A percentile compares a stretch with the other conserved stretches of the same genome.
Conservation (phyloP, 2,113 vertebrate genomes). For the Octodon degus region DNA sequence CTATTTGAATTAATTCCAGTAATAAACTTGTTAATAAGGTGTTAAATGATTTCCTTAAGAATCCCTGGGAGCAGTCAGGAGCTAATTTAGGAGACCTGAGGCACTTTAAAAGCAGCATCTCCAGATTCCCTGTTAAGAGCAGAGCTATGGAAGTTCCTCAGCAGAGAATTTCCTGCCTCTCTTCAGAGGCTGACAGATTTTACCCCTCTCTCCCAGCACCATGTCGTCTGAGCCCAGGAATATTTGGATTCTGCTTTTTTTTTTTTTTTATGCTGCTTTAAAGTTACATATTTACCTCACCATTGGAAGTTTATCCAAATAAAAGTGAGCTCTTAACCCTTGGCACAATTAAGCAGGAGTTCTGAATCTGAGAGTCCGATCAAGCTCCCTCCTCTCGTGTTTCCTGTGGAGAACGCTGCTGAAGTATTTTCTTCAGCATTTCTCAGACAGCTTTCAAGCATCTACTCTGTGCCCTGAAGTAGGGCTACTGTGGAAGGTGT, state of each 20-base stretch:
- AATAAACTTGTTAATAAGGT: constrained; percentile 85
- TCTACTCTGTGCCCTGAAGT: not conserved
- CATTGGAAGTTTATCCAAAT: constrained; percentile 46
- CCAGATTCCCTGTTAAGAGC: constrained; percentile 74
- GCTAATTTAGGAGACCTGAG: not conserved
- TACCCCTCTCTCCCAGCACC: constrained; percentile 64
- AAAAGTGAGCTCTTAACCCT: constrained; percentile 23
- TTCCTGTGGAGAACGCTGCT: not conserved
- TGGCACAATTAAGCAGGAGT: not conserved
- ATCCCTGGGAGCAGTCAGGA: constrained; percentile 74
- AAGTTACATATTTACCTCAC: constrained; percentile 35
- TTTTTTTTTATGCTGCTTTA: not conserved
- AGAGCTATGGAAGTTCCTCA: constrained; percentile 59
- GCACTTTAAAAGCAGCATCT: constrained; percentile 62
- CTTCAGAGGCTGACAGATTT: constrained; percentile 77
- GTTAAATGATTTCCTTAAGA: constrained; percentile 85
- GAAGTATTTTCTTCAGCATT: not conserved
- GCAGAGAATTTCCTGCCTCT: constrained; percentile 80
- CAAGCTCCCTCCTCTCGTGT: not conserved
- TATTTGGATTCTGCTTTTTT: not conserved
- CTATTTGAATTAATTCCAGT: constrained; percentile 84
- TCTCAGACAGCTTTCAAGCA: not conserved
- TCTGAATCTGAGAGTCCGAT: not conserved
- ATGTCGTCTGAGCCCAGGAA: constrained; percentile 22
- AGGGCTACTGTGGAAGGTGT: not conserved